Percentiles rank a stretch among this genome's conserved stretches.
Evolutionary conservation across 2,113 vertebrate genomes (phyloP).

Genomic region (Salvator merianae): DNA sequence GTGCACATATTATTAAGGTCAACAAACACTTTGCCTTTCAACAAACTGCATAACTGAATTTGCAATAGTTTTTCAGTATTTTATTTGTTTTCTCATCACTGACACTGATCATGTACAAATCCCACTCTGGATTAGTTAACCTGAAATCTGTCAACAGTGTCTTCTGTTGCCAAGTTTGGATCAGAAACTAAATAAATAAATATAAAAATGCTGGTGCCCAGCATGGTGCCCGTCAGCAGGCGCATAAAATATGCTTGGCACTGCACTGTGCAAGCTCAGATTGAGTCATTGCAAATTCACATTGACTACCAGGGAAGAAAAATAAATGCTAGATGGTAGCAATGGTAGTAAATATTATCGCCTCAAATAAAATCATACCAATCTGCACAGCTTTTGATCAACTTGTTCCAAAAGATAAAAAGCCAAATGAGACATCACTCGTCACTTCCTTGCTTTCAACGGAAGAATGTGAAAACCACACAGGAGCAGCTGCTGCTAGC

Average conservation of each 20-base stretch:
- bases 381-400: conserved; percentile 15
- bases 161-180: conserved; percentile 7
- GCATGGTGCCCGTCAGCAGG: not conserved
- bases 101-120: not conserved
- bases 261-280: not conserved
- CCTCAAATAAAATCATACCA: conserved; percentile 21
- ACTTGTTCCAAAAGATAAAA: conserved; percentile 21
- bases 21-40: not conserved
- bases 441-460: not conserved
- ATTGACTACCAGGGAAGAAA: not conserved
- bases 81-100: not conserved
- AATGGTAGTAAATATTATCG: conserved; percentile 18
- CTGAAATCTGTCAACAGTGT: conserved; percentile 2
- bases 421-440: conserved; percentile 8
- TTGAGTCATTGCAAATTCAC: conserved; percentile 10
- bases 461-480: conserved; percentile 2
- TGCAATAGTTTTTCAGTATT: not conserved
- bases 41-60: too few species aligned
- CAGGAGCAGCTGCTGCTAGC: conserved; percentile 7
- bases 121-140: conserved; percentile 2
- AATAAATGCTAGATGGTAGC: not conserved
- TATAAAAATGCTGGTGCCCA: not conserved
- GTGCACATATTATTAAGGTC: not conserved
- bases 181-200: not conserved
- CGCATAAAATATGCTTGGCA: conserved; percentile 1